These are phyloP conservation scores for Aphelocoma californica DNA, from an alignment of 2,797 vertebrate genomes.

Conservation along the genomic window DNA sequence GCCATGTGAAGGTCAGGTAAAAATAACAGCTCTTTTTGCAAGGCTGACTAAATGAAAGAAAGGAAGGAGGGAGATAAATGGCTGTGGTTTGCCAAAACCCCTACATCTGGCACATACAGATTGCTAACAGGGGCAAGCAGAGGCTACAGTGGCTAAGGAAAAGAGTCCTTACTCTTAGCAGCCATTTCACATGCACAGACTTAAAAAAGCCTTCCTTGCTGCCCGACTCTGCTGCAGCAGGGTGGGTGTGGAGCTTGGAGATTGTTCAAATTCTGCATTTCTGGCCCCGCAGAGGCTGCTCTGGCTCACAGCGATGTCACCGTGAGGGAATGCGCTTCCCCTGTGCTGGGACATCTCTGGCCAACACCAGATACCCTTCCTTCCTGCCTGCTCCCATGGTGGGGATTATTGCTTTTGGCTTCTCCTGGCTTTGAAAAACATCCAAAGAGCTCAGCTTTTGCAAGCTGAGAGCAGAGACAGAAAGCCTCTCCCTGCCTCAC, in stretches of 20 bases:
- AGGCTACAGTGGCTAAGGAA: neutral
- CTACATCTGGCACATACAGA: neutral
- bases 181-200: neutral
- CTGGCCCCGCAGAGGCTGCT: neutral
- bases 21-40: neutral
- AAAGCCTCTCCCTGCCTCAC: slow-evolving; percentile 69
- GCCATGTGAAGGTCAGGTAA: neutral
- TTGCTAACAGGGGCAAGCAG: neutral
- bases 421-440: slow-evolving; percentile 64
- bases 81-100: neutral
- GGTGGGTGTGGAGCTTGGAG: slow-evolving; percentile 14
- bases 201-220: neutral
- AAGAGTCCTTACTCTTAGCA: neutral
- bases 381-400: slow-evolving; percentile 61
- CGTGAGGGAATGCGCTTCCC: slow-evolving; percentile 33
- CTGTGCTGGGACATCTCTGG: slow-evolving; percentile 39
- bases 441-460: slow-evolving; percentile 66
- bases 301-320: neutral
- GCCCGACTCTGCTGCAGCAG: neutral
- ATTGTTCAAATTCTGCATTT: neutral
- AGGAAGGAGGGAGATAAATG: neutral
- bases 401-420: slow-evolving; percentile 62
- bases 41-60: neutral
- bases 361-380: slow-evolving; percentile 50
- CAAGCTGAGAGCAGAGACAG: slow-evolving; percentile 67